A percentile compares a stretch with the other conserved stretches of the same genome.
phyloP scores from a whole-genome alignment of 2,888 invertebrate species.

The Piscicola geometra region DNA sequence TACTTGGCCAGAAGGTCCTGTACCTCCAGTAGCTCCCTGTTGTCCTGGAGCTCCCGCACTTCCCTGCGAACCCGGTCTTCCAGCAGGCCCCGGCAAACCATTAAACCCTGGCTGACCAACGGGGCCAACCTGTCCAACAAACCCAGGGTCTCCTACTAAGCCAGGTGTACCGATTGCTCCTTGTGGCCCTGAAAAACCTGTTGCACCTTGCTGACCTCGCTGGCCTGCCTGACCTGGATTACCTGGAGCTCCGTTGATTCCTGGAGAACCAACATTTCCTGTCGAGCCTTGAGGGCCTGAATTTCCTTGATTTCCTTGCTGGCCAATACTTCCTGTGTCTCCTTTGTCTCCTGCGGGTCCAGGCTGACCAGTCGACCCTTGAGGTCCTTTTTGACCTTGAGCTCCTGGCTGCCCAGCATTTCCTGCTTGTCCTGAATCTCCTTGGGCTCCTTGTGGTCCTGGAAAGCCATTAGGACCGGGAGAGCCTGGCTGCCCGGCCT shows the following conservation, averaged over 20 bases:
- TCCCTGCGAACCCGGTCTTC: constrained; percentile 37
- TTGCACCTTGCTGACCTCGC: constrained; percentile 28
- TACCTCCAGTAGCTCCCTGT: constrained; percentile 36
- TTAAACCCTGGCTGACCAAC: constrained; percentile 19
- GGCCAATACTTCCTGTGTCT: constrained; percentile 35
- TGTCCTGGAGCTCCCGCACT: constrained; percentile 36
- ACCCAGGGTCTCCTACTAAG: background rate
- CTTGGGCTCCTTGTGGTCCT: constrained; percentile 37
- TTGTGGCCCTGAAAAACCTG: constrained; percentile 28
- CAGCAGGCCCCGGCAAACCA: constrained; percentile 35
- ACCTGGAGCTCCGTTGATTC: constrained; percentile 30
- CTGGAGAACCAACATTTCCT: constrained; percentile 32
- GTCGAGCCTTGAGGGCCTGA: constrained; percentile 30
- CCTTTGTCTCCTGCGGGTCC: constrained; percentile 36
- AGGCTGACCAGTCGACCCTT: constrained; percentile 38
- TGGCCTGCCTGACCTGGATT: constrained; percentile 26
- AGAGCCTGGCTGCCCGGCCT: constrained; percentile 22
- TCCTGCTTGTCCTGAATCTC: constrained; percentile 37
- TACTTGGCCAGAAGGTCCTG: constrained; percentile 35
- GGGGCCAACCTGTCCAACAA: constrained; percentile 10
- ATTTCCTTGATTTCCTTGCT: constrained; percentile 25
- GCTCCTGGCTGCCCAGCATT: constrained; percentile 36
- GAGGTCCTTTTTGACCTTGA: constrained; percentile 31
- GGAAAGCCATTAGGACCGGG: constrained; percentile 31
- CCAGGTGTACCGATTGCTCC: constrained; percentile 32